Evolutionary conservation across 53 echinoderm and acorn worm species (phyloP).

Genomic region (Pentamera pediparva): DNA sequence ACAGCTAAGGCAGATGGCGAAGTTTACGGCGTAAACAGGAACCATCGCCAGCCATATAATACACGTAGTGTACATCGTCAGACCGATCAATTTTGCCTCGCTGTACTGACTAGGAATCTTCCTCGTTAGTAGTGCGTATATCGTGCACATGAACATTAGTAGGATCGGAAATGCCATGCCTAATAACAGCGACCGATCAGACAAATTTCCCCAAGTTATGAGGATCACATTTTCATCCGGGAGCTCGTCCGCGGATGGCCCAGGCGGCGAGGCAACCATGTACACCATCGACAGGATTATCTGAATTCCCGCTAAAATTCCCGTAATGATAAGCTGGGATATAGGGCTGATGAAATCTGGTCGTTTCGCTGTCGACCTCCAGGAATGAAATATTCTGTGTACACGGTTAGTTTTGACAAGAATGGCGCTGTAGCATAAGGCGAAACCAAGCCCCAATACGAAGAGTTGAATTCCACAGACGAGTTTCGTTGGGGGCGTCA

Average conservation of each 20-base stretch:
- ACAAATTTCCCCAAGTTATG: constrained; percentile 59
- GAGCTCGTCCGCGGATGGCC: constrained; percentile 29
- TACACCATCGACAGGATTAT: constrained; percentile 60
- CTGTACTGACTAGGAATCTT: constrained; percentile 90
- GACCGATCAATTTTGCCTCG: constrained; percentile 87
- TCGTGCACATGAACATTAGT: constrained; percentile 79
- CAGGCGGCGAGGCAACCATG: constrained; percentile 62
- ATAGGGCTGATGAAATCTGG: constrained; percentile 81
- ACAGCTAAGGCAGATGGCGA: constrained; percentile 81
- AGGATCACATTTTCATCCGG: constrained; percentile 45
- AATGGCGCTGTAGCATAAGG: constrained; percentile 78
- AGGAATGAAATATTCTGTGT: constrained; percentile 77
- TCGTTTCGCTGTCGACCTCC: constrained; percentile 75
- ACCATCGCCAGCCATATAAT: constrained; percentile 90
- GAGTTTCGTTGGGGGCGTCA: constrained; percentile 40
- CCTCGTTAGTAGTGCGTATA: constrained; percentile 75
- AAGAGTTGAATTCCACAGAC: constrained; percentile 75
- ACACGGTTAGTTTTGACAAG: constrained; percentile 89
- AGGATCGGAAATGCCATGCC: constrained; percentile 77
- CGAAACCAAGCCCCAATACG: constrained; percentile 66
- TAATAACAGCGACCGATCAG: constrained; percentile 52
- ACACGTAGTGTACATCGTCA: constrained; percentile 88
- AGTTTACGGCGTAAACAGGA: constrained; percentile 63
- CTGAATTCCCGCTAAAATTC: constrained; percentile 62
- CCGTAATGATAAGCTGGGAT: constrained; percentile 78